Evolutionary conservation across 1,140 invertebrate species (phyloP).

Genomic region (Laodelphax striatellus): DNA sequence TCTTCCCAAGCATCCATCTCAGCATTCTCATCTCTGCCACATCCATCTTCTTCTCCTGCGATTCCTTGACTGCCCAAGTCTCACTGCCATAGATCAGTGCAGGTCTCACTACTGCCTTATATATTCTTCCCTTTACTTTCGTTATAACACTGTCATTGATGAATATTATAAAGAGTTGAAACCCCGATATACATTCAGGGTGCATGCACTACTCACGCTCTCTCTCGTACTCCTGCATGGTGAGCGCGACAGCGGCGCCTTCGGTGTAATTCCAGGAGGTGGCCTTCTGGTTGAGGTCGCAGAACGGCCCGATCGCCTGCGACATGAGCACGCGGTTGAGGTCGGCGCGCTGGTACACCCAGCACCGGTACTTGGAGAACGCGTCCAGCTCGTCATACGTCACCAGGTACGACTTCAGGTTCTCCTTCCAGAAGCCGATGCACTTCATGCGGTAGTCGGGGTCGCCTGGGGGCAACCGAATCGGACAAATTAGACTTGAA

Average conservation of each 20-base stretch:
- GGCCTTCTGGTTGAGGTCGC: constrained; percentile 82
- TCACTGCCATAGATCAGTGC: no score
- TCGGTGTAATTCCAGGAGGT: constrained; percentile 75
- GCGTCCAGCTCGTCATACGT: constrained; percentile 95
- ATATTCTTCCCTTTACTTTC: no score
- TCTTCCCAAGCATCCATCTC: no score
- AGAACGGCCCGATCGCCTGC: constrained; percentile 81
- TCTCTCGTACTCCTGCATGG: constrained; percentile 85
- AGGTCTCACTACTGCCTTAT: no score
- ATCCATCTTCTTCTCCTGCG: no score
- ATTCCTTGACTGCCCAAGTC: no score
- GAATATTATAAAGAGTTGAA: no score
- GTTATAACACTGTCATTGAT: no score
- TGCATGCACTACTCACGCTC: constrained; percentile 58
- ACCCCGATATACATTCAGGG: no score
- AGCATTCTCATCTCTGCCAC: no score
- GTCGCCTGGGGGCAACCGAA: constrained; percentile 53
- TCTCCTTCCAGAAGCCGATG: constrained; percentile 97
- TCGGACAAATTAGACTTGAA: no score
- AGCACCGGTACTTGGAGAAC: constrained; percentile 90
- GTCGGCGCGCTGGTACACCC: constrained; percentile 94
- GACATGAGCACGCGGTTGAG: constrained; percentile 84
- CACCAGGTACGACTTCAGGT: constrained; percentile 91
- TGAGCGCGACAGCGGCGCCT: constrained; percentile 80
- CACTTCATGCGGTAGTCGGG: constrained; percentile 96